Base-by-base conservation (phyloP, 2,888 invertebrate species). In the Lithosia quadra region DNA sequence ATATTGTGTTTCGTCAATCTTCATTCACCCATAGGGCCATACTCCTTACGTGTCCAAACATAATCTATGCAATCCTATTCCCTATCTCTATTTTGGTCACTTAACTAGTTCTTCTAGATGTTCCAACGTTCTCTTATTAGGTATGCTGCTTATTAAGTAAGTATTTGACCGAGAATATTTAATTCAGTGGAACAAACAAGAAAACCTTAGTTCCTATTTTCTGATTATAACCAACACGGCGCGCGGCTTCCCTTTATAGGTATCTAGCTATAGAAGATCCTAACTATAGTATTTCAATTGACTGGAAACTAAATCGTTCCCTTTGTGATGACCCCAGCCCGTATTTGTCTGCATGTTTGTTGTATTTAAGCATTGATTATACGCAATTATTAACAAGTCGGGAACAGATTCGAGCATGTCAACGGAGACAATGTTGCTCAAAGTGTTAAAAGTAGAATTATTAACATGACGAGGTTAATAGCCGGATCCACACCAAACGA, bases 351-450 rank as follows among this genome's bases (percentile, higher is more conserved):
- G 88, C 88, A 86, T 93, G 93, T 94, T 93, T 93, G 92, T 91
- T 92, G 92, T 93, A 88, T 93, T 92, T 90, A 91, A 90, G 89
- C 92, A 91, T 92, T 92, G 91, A 91, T 92, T 92, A 92, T 89
- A 92, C 91, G 93, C 92, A 94, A 93, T 94, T 92, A 92, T 93
- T 90, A 91, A 90, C 91, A 89, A 93, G 92, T 93, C 92, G 87
- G 86, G 86, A 85, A 85, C 93, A 93, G 92, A 86, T 85, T 78
- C 82, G 79, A 81, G 79, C 81, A 78, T 85, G 84, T 87, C 87
- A 84, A 84, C 79, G 76, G 73, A n/a, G 33, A 24, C 71, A 65
- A 78, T 58, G 89, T 65, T 75, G 86, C 88, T 87, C 89, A 93
- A 93, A 87, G 72, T 83, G 74, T 10, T 34, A 21, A 21, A 49